Evolutionary conservation across 2,888 invertebrate species (phyloP).

Genomic region (Orchesella flavescens): DNA sequence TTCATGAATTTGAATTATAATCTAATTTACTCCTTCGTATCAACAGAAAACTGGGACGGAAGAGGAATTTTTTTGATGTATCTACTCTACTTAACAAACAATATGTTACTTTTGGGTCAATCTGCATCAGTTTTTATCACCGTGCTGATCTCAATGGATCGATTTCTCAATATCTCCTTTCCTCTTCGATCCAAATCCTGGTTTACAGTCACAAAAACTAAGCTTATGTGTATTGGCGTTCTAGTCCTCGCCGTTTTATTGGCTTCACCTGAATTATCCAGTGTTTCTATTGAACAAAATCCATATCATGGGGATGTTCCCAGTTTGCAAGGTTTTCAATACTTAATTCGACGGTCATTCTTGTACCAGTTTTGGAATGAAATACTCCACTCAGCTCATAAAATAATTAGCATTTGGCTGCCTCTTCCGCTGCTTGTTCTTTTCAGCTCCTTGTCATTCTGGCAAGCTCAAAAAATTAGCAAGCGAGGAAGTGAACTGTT

Average conservation of each 20-base stretch:
- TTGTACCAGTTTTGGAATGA: not conserved
- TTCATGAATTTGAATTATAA: too few species aligned
- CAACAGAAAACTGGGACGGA: not conserved
- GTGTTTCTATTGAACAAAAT: not conserved
- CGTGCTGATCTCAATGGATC: not conserved
- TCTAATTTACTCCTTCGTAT: too few species aligned
- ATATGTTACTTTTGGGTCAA: not conserved
- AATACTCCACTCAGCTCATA: not conserved
- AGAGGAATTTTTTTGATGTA: not conserved
- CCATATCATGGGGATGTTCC: not conserved
- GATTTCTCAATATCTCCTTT: not conserved
- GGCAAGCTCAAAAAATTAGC: not conserved
- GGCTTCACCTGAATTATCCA: not conserved
- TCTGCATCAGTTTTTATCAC: not conserved
- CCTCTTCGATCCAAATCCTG: not conserved
- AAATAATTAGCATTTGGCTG: slow-evolving; percentile 20
- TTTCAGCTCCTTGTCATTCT: slow-evolving; percentile 2
- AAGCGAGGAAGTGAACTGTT: not conserved
- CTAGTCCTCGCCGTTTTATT: not conserved
- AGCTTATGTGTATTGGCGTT: not conserved
- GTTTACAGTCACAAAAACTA: not conserved
- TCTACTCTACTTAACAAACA: not conserved
- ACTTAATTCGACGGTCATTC: not conserved
- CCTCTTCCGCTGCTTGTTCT: slow-evolving; percentile 14
- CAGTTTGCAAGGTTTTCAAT: not conserved